phyloP scores from a whole-genome alignment of 1,140 invertebrate genomes.

The Choristoneura fumiferana region DNA sequence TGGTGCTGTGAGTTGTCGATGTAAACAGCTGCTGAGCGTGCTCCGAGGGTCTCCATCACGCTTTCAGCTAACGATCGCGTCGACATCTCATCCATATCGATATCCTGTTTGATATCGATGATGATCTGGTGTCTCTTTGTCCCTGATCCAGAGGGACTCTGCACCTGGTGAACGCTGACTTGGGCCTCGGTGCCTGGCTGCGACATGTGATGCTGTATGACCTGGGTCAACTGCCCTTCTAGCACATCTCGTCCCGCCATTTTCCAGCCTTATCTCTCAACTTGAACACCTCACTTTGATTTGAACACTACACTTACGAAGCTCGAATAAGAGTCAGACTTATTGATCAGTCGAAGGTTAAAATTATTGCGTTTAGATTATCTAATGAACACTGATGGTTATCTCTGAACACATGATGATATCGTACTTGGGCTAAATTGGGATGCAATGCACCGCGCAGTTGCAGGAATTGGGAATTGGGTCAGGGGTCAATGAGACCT shows the following conservation, averaged over 20 bases:
- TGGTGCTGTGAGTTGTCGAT: conserved; percentile 65
- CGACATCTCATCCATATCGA: conserved; percentile 74
- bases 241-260: conserved; percentile 59
- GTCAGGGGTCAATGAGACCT: too few relatives aligned
- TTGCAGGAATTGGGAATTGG: too few relatives aligned
- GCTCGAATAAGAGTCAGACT: conserved; percentile 52
- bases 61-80: conserved; percentile 72
- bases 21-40: conserved; percentile 69
- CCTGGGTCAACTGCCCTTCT: conserved; percentile 64
- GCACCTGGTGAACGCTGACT: conserved; percentile 72
- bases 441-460: conserved; percentile 18
- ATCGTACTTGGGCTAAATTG: too few relatives aligned
- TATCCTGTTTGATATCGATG: conserved; percentile 77
- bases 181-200: conserved; percentile 58
- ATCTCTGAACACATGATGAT: not conserved
- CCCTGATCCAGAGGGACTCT: conserved; percentile 59
- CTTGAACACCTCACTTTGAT: conserved; percentile 29
- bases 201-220: conserved; percentile 68
- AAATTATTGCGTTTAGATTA: conserved; percentile 54
- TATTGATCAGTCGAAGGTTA: conserved; percentile 56
- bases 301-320: conserved; percentile 40
- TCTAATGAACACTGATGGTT: conserved; percentile 67
- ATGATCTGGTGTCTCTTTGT: conserved; percentile 75
- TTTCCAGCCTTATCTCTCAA: too few relatives aligned
- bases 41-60: conserved; percentile 75